Conservation (phyloP, 2,113 vertebrate genomes). For the Sorex araneus region DNA sequence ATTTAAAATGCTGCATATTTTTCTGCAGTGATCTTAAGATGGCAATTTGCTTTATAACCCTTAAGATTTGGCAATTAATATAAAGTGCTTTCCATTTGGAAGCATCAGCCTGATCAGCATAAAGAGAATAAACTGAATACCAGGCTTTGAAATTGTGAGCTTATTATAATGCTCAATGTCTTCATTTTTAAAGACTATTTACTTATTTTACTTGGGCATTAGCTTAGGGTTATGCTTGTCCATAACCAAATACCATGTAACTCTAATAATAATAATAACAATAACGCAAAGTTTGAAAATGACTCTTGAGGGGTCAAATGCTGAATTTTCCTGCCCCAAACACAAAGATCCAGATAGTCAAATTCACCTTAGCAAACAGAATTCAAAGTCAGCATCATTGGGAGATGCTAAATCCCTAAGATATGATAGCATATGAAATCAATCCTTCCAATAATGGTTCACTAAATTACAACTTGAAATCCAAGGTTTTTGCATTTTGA, state of each 20-base stretch:
- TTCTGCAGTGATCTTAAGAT: conserved; percentile 75
- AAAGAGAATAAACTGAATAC: conserved; percentile 66
- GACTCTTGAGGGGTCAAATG: conserved; percentile 50
- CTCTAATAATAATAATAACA: neutral
- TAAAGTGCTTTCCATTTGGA: conserved; percentile 74
- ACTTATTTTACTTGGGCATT: conserved; percentile 68
- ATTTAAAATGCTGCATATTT: conserved; percentile 69
- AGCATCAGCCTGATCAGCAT: conserved; percentile 48
- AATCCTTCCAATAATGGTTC: conserved; percentile 71
- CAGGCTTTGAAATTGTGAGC: conserved; percentile 80
- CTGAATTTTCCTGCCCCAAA: conserved; percentile 38
- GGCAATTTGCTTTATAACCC: conserved; percentile 82
- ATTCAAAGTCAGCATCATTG: conserved; percentile 31
- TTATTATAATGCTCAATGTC: conserved; percentile 80
- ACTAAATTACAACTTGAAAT: conserved; percentile 56
- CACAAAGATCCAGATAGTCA: conserved; percentile 60
- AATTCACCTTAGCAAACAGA: conserved; percentile 40
- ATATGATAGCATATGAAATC: conserved; percentile 17
- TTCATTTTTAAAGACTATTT: conserved; percentile 83
- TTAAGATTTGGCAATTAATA: conserved; percentile 75
- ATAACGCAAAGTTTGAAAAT: conserved; percentile 61
- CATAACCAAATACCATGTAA: conserved; percentile 74
- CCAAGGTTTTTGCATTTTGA: conserved; percentile 54
- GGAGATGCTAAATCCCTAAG: conserved; percentile 40
- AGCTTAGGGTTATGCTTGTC: conserved; percentile 79